Evolutionary conservation across 1,140 invertebrate genomes (phyloP).

Genomic region (Thalassaphorura encarpata): DNA sequence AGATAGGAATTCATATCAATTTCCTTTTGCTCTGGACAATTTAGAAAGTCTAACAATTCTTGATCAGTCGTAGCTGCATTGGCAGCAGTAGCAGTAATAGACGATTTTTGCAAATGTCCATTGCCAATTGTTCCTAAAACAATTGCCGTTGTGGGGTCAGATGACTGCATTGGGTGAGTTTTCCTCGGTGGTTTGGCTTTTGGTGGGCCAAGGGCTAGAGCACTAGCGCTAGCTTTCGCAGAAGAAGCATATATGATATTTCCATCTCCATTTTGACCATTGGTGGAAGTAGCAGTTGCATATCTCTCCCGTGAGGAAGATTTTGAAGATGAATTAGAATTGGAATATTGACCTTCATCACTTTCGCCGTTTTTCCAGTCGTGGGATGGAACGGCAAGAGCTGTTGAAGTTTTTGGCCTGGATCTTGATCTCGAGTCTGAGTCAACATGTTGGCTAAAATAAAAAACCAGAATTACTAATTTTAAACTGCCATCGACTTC

Average conservation of each 20-base stretch:
- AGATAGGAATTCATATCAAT: slow-evolving; percentile 17
- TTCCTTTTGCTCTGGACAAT: slow-evolving; percentile 17
- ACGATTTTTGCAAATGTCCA: background rate
- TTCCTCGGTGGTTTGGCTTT: background rate
- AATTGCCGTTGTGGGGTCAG: background rate
- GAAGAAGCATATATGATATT: too few species aligned
- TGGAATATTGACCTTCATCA: too few species aligned
- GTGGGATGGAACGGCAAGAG: too few species aligned
- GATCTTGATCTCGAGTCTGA: too few species aligned
- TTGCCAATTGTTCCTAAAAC: background rate
- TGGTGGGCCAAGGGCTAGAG: background rate
- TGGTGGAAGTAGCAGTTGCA: too few species aligned
- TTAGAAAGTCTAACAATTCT: slow-evolving; percentile 20
- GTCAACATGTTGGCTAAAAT: background rate
- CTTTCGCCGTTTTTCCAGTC: too few species aligned
- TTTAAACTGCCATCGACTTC: too few species aligned
- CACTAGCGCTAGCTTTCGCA: background rate
- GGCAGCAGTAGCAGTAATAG: background rate
- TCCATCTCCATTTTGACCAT: too few species aligned
- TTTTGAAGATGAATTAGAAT: too few species aligned
- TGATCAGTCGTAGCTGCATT: slow-evolving; percentile 6
- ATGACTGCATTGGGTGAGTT: background rate
- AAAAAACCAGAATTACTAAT: background rate
- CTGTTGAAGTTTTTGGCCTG: too few species aligned
- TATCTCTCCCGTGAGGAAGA: too few species aligned